These are phyloP conservation scores for Bruchidius siliquastri DNA, from an alignment of 2,888 invertebrate species.

Conservation along the genomic window DNA sequence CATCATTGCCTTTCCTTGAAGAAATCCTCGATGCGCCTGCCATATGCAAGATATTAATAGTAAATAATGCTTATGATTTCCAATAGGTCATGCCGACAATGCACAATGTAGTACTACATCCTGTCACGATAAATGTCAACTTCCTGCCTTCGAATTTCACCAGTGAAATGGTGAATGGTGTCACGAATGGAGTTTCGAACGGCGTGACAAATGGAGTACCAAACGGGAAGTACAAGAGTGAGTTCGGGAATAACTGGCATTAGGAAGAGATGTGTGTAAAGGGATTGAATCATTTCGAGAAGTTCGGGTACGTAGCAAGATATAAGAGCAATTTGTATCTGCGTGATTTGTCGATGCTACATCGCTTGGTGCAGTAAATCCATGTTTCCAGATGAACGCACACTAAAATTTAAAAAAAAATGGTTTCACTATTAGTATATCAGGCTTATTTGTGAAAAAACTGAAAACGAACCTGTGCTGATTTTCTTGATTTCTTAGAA, in stretches of 20 bases:
- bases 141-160: slow-evolving; percentile 48
- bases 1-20: too few relatives aligned
- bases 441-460: too few relatives aligned
- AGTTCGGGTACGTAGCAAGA: background rate
- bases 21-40: too few relatives aligned
- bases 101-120: slow-evolving; percentile 66
- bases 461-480: too few relatives aligned
- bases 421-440: too few relatives aligned
- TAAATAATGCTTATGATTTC: slow-evolving; percentile 47
- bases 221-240: slow-evolving; percentile 28
- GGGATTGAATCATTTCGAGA: background rate
- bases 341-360: slow-evolving; percentile 3
- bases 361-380: background rate
- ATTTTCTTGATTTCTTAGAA: too few relatives aligned
- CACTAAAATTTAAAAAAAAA: too few relatives aligned
- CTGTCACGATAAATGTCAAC: slow-evolving; percentile 87
- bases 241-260: slow-evolving; percentile 24
- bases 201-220: background rate
- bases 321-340: background rate
- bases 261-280: slow-evolving; percentile 8
- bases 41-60: too few relatives aligned
- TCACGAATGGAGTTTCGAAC: background rate
- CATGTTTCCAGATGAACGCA: too few relatives aligned
- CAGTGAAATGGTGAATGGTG: slow-evolving; percentile 6
- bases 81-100: slow-evolving; percentile 54